Conservation (phyloP, 2,888 invertebrate species). For the Aphodius granarius region DNA sequence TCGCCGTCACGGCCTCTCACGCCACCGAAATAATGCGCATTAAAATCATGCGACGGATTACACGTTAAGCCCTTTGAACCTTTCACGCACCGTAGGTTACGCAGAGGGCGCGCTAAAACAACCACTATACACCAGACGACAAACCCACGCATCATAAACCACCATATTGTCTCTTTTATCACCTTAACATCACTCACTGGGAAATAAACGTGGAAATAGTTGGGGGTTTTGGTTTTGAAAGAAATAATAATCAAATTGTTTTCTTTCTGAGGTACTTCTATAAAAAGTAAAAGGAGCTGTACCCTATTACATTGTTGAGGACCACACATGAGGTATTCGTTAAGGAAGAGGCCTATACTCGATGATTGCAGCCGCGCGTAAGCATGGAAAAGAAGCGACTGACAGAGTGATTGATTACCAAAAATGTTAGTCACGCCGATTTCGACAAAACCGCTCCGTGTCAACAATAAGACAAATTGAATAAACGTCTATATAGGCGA, state of each 20-base stretch:
- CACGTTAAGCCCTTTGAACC: conserved; percentile 51
- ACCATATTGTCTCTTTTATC: not conserved
- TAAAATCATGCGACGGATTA: conserved; percentile 52
- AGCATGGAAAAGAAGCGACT: conserved; percentile 28
- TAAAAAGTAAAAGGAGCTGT: not conserved
- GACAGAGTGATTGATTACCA: conserved; percentile 40
- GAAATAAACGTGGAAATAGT: conserved; percentile 40
- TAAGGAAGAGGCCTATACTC: not conserved
- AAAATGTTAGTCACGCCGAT: conserved; percentile 36
- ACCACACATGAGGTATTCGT: not conserved
- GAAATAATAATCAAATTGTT: too few relatives aligned
- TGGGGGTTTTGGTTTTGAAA: conserved; percentile 26
- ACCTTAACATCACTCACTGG: conserved; percentile 13
- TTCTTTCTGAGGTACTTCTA: too few relatives aligned
- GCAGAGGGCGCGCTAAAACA: conserved; percentile 32
- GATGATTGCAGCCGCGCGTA: not conserved
- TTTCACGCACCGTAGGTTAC: conserved; percentile 48
- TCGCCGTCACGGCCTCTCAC: not conserved
- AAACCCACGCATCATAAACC: not conserved
- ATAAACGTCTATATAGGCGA: conserved; percentile 34
- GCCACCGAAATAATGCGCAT: conserved; percentile 52
- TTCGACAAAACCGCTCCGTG: conserved; percentile 37
- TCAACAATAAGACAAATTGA: conserved; percentile 41
- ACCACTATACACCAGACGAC: conserved; percentile 2
- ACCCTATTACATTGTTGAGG: not conserved